Evolutionary conservation across 2,888 invertebrate species (phyloP).

Genomic region (Drosophila tanythrix): DNA sequence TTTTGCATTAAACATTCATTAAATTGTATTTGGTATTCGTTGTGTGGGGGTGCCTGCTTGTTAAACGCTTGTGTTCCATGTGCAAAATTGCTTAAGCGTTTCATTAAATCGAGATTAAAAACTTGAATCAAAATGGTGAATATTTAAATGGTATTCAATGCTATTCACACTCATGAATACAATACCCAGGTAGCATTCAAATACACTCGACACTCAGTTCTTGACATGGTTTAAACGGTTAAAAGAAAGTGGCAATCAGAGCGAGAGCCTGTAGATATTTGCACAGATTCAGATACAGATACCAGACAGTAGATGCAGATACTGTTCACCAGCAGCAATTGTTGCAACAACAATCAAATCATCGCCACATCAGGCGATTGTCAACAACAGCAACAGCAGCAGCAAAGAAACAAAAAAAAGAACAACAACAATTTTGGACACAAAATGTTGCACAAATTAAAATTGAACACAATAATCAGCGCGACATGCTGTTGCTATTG

Average conservation of each 20-base stretch:
- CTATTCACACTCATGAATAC: constrained; percentile 13
- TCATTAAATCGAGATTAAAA: constrained; percentile 41
- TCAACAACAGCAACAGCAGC: constrained; percentile 29
- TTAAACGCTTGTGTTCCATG: constrained; percentile 13
- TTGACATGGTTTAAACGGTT: constrained; percentile 70
- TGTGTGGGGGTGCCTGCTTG: constrained; percentile 21
- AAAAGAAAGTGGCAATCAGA: constrained; percentile 70
- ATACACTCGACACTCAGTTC: constrained; percentile 52
- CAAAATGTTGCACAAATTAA: constrained; percentile 77
- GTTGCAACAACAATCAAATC: constrained; percentile 38
- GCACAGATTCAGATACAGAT: constrained; percentile 3
- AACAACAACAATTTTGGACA: constrained; percentile 50
- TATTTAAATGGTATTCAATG: constrained; percentile 3
- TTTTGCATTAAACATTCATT: constrained; percentile 52
- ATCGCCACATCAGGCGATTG: constrained; percentile 46
- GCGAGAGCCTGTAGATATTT: constrained; percentile 23
- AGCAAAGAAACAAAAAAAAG: background rate
- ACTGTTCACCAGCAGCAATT: constrained; percentile 10
- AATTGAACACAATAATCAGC: constrained; percentile 77
- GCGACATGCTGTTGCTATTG: constrained; percentile 48
- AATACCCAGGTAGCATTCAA: constrained; percentile 10
- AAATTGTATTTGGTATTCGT: constrained; percentile 36
- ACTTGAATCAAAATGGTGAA: constrained; percentile 25
- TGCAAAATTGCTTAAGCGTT: constrained; percentile 24
- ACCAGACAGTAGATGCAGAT: constrained; percentile 10